Percentiles rank a stretch among this genome's conserved stretches.
These are phyloP conservation scores for Coccyzus lansbergi DNA, from an alignment of 2,797 vertebrate species.

Conservation along the genomic window DNA sequence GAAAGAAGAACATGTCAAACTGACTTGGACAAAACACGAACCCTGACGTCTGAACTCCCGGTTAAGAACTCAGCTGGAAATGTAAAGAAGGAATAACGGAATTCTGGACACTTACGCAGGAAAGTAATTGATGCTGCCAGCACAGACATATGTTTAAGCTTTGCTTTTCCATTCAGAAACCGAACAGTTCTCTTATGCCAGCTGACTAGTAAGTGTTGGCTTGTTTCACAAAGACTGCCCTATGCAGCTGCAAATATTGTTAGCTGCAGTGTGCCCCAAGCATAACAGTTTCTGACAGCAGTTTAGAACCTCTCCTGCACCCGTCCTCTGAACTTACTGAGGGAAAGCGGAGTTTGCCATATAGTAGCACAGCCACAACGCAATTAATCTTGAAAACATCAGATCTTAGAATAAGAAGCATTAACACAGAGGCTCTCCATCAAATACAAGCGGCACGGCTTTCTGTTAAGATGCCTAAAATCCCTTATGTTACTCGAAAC, in stretches of 20 bases:
- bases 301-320: background rate
- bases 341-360: background rate
- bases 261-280: background rate
- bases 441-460: background rate
- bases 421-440: background rate
- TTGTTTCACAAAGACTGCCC: slow-evolving; percentile 12
- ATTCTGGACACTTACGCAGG: slow-evolving; percentile 40
- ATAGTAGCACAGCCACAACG: background rate
- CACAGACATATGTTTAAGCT: slow-evolving; percentile 55
- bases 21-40: slow-evolving; percentile 10
- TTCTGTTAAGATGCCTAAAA: background rate
- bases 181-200: background rate
- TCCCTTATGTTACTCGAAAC: background rate
- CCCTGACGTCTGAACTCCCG: slow-evolving; percentile 1
- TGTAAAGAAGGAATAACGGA: slow-evolving; percentile 48
- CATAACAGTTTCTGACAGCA: background rate
- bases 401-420: background rate
- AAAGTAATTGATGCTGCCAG: slow-evolving; percentile 53
- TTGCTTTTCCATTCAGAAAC: slow-evolving; percentile 62
- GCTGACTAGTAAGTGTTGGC: background rate
- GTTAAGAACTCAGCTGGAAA: slow-evolving; percentile 50
- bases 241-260: background rate
- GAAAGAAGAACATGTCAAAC: slow-evolving; percentile 50
- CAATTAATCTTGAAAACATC: background rate
- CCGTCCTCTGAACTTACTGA: background rate